Base-by-base conservation (phyloP, 2,797 vertebrate species). In the Synanceia verrucosa region DNA sequence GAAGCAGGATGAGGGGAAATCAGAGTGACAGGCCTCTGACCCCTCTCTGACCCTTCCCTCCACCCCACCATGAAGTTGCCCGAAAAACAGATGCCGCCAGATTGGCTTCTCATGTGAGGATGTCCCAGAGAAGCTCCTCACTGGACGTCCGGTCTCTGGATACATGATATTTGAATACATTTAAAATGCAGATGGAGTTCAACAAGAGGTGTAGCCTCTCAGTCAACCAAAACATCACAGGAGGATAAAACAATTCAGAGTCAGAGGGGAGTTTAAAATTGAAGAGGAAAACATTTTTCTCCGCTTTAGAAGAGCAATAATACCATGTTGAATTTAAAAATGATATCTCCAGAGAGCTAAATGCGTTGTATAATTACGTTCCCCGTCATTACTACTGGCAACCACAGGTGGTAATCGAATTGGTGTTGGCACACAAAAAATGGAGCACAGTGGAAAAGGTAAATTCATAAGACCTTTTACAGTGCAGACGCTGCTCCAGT, bases 311-410 rank as follows among this genome's bases (percentile, higher is more conserved):
- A 47, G 13, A 36, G 65, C 58, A 79, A 73, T 73, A 52, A 79
- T 72, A 39, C 33, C 34, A 47, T 58, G 56, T 59, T 84, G 69
- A 62, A 73, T 70, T 47, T 47, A 48, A 68, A 71, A 83, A 79
- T 21, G 12, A 70, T 18, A 66, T 78, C 65, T 84, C 52, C 33
- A 58, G 41, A 77, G 70, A 63, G 66, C 44, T 75, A 59, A 83
- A 84, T 60, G 26, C 8, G 43, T 81, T 70, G 67, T 81, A 58
- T 77, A 67, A 84, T 85, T 84, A 86, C n/a, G 70, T 80, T 86
- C 72, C 76, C 79, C 72, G 65, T 84, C 82, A 89, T 92, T 91
- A 88, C 79, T 57, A 79, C 70, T 89, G 87, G 88, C 82, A 91
- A 77, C 73, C 79, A 72, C 78, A 87, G 82, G 78, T 82, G 81